A percentile compares a stretch with the other conserved stretches of the same genome.
phyloP scores from a whole-genome alignment of 2,113 vertebrate genomes.

The Balaeniceps rex region DNA sequence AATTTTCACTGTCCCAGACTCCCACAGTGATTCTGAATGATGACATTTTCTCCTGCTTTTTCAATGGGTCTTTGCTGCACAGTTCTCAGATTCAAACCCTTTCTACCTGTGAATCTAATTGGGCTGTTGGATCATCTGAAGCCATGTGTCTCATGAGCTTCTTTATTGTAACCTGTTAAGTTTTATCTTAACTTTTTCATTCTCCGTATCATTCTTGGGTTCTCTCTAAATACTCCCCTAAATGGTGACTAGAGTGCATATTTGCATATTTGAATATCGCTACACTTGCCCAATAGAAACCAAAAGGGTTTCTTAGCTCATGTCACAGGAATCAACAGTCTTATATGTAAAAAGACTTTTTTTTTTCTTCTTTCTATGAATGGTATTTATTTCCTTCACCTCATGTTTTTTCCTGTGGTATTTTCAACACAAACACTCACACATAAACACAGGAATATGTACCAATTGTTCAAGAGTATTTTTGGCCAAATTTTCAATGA shows the following conservation, averaged over 20 bases:
- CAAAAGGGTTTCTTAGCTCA: background rate
- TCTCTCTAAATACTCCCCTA: background rate
- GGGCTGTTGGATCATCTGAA: background rate
- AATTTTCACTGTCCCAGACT: background rate
- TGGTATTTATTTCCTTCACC: background rate
- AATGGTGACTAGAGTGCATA: background rate
- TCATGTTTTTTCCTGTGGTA: background rate
- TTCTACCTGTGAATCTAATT: background rate
- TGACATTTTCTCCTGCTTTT: background rate
- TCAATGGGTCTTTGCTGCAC: background rate
- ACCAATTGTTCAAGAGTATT: background rate
- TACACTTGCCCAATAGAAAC: background rate
- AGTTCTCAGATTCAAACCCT: background rate
- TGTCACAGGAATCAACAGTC: background rate
- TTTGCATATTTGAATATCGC: background rate
- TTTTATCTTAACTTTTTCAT: background rate
- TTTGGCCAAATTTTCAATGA: background rate
- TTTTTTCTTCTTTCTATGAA: background rate
- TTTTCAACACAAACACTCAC: background rate
- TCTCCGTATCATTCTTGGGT: background rate
- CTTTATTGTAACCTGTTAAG: background rate
- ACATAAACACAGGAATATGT: background rate
- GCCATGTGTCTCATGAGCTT: background rate
- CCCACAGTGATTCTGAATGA: background rate
- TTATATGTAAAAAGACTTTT: background rate